These are phyloP conservation scores for Beroe ovata DNA, from an alignment of 37 sponge, comb jelly and placozoan species.

Conservation along the genomic window DNA sequence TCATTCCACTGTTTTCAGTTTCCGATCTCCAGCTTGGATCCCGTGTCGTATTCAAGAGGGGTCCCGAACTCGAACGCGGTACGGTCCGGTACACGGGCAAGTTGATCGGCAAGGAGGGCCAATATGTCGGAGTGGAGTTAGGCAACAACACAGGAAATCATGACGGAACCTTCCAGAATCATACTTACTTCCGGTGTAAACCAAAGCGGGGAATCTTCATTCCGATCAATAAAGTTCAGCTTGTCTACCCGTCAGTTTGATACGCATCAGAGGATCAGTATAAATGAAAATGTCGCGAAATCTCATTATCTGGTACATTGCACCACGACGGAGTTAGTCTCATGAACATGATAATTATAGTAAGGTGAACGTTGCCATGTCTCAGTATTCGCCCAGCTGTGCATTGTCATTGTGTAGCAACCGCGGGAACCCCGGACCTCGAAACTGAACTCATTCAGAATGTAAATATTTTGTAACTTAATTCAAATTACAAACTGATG, in stretches of 20 bases:
- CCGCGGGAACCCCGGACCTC: background rate
- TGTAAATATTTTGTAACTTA: background rate
- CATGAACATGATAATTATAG: too few relatives aligned
- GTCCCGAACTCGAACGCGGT: constrained; percentile 27
- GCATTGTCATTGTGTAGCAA: background rate
- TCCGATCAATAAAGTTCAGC: constrained; percentile 43
- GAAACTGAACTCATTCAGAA: background rate
- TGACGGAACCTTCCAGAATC: constrained; percentile 48
- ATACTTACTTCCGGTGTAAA: constrained; percentile 52
- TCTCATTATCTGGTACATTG: too few relatives aligned
- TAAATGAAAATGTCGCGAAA: too few relatives aligned
- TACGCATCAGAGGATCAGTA: too few relatives aligned
- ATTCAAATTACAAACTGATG: background rate
- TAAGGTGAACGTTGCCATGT: too few relatives aligned
- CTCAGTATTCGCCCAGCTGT: too few relatives aligned
- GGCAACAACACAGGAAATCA: constrained; percentile 56
- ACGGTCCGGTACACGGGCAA: constrained; percentile 50
- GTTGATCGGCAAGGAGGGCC: constrained; percentile 44
- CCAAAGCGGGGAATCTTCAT: constrained; percentile 43
- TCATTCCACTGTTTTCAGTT: too few relatives aligned
- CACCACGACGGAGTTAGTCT: too few relatives aligned
- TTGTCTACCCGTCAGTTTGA: constrained; percentile 30
- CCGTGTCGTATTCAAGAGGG: constrained; percentile 32
- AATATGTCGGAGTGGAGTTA: constrained; percentile 27
- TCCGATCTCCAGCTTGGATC: background rate